Percentiles rank a stretch among this genome's conserved stretches.
phyloP scores from a whole-genome alignment of 2,113 vertebrate species.

The Etia nguti region DNA sequence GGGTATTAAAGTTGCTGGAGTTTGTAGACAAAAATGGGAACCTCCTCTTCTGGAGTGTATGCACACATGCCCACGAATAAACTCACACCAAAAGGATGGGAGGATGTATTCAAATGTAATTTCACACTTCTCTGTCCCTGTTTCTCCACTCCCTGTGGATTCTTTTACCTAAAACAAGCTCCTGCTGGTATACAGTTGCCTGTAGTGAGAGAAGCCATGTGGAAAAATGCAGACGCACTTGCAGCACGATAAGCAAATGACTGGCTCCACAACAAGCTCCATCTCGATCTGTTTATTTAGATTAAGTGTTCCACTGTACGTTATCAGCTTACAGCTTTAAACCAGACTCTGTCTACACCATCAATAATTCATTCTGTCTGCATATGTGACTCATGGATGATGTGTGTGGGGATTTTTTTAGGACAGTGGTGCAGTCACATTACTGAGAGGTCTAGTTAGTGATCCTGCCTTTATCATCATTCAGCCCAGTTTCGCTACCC shows the following conservation, averaged over 20 bases:
- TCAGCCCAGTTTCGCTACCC: not conserved
- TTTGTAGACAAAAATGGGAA: not conserved
- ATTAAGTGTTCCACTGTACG: conserved; percentile 44
- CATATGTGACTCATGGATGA: conserved; percentile 25
- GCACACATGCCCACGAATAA: not conserved
- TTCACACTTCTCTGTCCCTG: conserved; percentile 38
- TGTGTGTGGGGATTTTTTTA: not conserved
- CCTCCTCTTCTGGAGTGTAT: not conserved
- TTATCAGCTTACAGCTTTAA: conserved; percentile 44
- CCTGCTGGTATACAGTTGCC: not conserved
- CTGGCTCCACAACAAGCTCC: not conserved
- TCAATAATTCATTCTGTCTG: conserved; percentile 55
- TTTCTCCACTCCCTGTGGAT: conserved; percentile 13
- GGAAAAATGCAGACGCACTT: conserved; percentile 22
- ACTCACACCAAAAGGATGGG: not conserved
- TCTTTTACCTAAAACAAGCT: conserved; percentile 9
- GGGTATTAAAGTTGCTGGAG: not conserved
- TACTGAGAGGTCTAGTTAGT: not conserved
- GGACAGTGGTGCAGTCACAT: not conserved
- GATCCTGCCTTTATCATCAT: not conserved
- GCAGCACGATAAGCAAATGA: conserved; percentile 15
- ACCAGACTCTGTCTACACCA: conserved; percentile 35
- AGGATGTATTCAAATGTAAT: conserved; percentile 30
- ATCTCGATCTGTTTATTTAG: conserved; percentile 49
- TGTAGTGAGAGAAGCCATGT: conserved; percentile 22